Evolutionary conservation across 2,113 vertebrate species (phyloP), one percentile per base, ranked within the genome.

Genomic region (Chionodraco myersi): DNA sequence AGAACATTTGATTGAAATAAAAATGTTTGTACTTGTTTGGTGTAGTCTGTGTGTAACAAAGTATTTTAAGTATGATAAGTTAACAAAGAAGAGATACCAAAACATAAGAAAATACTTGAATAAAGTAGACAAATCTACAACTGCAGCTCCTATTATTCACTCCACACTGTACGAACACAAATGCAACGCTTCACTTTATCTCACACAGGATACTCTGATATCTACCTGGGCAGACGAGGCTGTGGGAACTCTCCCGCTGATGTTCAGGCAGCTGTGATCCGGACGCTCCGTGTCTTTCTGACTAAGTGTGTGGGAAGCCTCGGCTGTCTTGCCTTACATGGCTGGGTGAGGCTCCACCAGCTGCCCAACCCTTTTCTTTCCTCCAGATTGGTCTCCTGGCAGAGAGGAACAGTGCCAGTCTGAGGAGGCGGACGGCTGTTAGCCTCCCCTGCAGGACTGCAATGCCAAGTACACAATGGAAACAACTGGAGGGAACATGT

Each of bases 301-400:
- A 91, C 77, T 88, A 76, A 83, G 75, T 81, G 74, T 44, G 68
- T 82, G 91, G 66, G 88, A 92, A 91, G 77, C 54, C 63, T 10
- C 66, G 44, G 45, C 48, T 56, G 84, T 84, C 67, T 80, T 79
- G 62, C 88, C 87, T 91, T 89, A 86, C 72, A 88, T 83, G 90
- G 80, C 70, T 79, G 92, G 91, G 90, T 57, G 89, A 90, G 92
- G 84, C 89, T 91, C 60, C 81, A 34, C 51, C 82, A 69, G 79
- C 59, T 54, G 91, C 93, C 93, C 92, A 86, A 73, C 92, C 93
- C 89, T 65, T 67, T 63, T 23, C 10, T 4, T 0, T 10, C 41
- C 77, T 86, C 48, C 61, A 72, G 73, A 74, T 36, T 67, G 77
- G 64, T 83, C 45, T 79, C 51, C 54, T 48, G 66, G 74, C 77